These are phyloP conservation scores for Leucania comma DNA, from an alignment of 2,888 invertebrate species.

Conservation along the genomic window DNA sequence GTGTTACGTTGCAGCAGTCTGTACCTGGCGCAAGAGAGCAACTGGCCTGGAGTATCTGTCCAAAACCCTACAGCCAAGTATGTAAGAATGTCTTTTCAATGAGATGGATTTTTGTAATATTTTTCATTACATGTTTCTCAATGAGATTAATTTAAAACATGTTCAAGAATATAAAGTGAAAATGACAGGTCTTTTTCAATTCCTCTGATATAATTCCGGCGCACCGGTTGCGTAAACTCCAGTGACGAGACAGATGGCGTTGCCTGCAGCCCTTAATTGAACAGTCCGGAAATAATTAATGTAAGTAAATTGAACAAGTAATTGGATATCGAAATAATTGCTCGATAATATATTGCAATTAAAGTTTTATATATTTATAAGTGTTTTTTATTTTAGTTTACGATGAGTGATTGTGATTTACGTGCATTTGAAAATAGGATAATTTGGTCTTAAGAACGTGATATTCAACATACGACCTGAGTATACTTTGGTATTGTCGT, in stretches of 20 bases:
- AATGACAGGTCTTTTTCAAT: not conserved
- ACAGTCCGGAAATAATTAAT: slow-evolving; percentile 53
- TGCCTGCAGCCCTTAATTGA: slow-evolving; percentile 31
- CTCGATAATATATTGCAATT: slow-evolving; percentile 26
- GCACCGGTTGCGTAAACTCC: slow-evolving; percentile 20
- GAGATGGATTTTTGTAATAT: not conserved
- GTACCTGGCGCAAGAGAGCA: not conserved
- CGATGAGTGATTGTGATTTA: too few relatives aligned
- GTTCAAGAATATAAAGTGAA: not conserved
- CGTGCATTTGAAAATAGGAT: too few relatives aligned
- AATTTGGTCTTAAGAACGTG: too few relatives aligned
- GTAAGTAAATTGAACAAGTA: slow-evolving; percentile 52
- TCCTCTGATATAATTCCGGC: not conserved
- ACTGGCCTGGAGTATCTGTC: not conserved
- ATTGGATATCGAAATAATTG: slow-evolving; percentile 42
- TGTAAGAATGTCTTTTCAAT: not conserved
- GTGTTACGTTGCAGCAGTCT: too few relatives aligned
- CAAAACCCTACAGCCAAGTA: not conserved
- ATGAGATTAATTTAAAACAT: not conserved
- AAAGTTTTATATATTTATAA: slow-evolving; percentile 12
- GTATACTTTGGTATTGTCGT: too few relatives aligned
- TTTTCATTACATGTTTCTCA: not conserved
- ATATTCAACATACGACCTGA: too few relatives aligned
- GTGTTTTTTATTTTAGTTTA: not conserved
- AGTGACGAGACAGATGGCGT: slow-evolving; percentile 24